Percentiles rank a stretch among this genome's conserved stretches.
Evolutionary conservation across 2,113 vertebrate genomes (phyloP).

Genomic region (pig (Sus scrofa)): T2T-Sscrofa CM000830.6:110933501-110934000

Average conservation of each 20-base stretch:
- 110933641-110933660: constrained; percentile 52
- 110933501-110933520: background rate
- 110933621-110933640: background rate
- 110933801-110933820: constrained; percentile 39
- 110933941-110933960: background rate
- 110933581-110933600: constrained; percentile 5
- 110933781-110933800: constrained; percentile 27
- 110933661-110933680: constrained; percentile 62
- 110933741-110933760: constrained; percentile 51
- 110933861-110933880: background rate
- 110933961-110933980: background rate
- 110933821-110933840: constrained; percentile 39
- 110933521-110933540: background rate
- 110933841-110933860: constrained; percentile 47
- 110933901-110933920: background rate
- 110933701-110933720: background rate
- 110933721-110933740: constrained; percentile 60
- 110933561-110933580: background rate
- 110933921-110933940: background rate
- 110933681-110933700: constrained; percentile 37
- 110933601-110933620: constrained; percentile 34
- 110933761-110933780: constrained; percentile 55
- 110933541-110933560: background rate
- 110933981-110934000: background rate
- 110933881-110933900: background rate